phyloP scores from a whole-genome alignment of 2,113 vertebrate genomes.

The Rhabdomys dilectus region DNA sequence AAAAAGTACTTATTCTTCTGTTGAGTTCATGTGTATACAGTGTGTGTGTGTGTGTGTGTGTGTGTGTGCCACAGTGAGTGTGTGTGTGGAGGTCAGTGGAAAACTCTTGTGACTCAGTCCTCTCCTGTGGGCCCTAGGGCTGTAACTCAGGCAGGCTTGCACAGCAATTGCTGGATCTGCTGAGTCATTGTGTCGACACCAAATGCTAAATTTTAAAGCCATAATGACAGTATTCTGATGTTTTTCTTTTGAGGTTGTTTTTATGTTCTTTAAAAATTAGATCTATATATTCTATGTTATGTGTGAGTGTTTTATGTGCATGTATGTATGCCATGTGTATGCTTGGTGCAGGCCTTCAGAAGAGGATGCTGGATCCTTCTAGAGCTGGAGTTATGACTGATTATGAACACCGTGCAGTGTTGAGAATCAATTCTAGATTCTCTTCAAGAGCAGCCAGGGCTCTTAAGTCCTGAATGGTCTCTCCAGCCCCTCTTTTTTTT shows the following conservation, averaged over 20 bases:
- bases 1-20: not conserved
- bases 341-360: not conserved
- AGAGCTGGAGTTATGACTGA: not conserved
- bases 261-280: not conserved
- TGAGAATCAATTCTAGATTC: not conserved
- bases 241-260: not conserved
- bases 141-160: not conserved
- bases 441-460: not conserved
- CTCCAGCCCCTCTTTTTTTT: not conserved
- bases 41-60: not conserved
- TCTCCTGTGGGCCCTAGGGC: not conserved
- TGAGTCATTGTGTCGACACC: not conserved
- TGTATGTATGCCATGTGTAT: not conserved
- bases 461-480: not conserved
- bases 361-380: not conserved
- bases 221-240: not conserved
- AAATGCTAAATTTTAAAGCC: constrained; percentile 45
- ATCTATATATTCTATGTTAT: constrained; percentile 1
- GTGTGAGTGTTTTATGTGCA: not conserved
- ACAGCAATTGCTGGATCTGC: not conserved
- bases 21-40: not conserved
- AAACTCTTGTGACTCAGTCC: not conserved
- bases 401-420: too few relatives aligned
- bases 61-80: not conserved
- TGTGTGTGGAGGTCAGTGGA: not conserved